Evolutionary conservation across 2,113 vertebrate genomes (phyloP).

Genomic region (Muntiacus muntjak): DNA sequence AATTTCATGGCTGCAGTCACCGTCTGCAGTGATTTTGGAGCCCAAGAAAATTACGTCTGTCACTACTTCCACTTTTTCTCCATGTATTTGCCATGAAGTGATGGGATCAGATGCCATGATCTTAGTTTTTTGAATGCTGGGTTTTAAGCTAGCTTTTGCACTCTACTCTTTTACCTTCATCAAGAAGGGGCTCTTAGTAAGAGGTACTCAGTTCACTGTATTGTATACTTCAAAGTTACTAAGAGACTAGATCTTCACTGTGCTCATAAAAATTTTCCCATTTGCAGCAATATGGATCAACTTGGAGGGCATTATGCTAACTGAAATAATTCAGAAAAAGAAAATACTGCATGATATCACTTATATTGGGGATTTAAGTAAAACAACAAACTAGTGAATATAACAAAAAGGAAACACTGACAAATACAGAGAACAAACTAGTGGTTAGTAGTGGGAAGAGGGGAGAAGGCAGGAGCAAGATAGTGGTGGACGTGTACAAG

Average conservation of each 20-base stretch:
- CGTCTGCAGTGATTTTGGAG: not conserved
- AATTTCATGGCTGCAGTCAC: not conserved
- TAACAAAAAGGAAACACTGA: not conserved
- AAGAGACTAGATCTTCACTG: not conserved
- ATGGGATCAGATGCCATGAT: not conserved
- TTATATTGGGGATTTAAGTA: not conserved
- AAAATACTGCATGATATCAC: not conserved
- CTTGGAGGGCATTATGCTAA: not conserved
- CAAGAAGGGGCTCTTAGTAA: not conserved
- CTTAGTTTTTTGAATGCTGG: not conserved
- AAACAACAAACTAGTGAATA: not conserved
- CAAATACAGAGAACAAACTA: not conserved
- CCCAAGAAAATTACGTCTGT: not conserved
- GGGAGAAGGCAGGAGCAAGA: not conserved
- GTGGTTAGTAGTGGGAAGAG: not conserved
- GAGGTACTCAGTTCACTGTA: not conserved
- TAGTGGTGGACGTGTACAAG: not conserved
- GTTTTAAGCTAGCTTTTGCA: not conserved
- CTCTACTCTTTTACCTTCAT: not conserved
- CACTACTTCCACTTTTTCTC: not conserved
- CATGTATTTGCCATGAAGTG: not conserved
- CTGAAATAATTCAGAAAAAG: not conserved
- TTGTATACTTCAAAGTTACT: not conserved
- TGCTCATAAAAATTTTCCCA: not conserved
- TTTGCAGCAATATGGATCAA: not conserved